Base-by-base conservation (phyloP, 2,113 vertebrate species). In the Lampris incognitus region DNA sequence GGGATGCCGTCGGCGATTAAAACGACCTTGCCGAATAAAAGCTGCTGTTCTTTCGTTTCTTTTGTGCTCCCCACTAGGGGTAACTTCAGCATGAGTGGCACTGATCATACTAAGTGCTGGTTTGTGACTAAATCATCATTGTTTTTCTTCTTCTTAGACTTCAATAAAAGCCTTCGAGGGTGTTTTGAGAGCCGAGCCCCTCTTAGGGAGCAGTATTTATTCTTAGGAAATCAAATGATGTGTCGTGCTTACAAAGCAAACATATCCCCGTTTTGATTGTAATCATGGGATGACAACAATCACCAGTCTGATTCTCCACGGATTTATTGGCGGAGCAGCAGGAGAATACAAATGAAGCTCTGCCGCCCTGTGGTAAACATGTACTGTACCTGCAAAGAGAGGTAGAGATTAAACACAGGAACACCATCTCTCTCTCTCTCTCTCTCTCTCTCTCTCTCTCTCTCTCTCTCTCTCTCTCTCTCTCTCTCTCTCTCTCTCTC, bases 11-110 rank as follows among this genome's bases (percentile, higher is more conserved):
- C 36, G 64, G 62, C 64, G 49, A 13, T 8, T 76, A 7, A 2
- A 50, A 67, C 5, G 39, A 85, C 72, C 66, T 74, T 50, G 62
- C 57, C 56, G 71, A 85, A 78, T 64, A 83, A 85, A 72, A 0
- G 6, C 48, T 10, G 68, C 36, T 10, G 52, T 4, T 69, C 7
- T 39, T 10, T 42, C 56, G 11, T 41, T 65, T 37, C 51, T 9
- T 79, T 77, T 63, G 60, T 66, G 58, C 57, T 0, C n/a, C 6
- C 9, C 24, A 64, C 5, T n/a, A 51, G 8, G 9, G 56, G 54
- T 78, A 49, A 61, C 63, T 76, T 57, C 2, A 39, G 9, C 66
- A 72, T 78, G 37, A 76, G 73, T 83, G 65, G 63, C 76, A 61
- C 10, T 75, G 66, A 63, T 54, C 66, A 69, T 71, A 54, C 67